These are phyloP conservation scores for Formica selysi DNA, from an alignment of 1,140 invertebrate genomes.

Conservation along the genomic window DNA sequence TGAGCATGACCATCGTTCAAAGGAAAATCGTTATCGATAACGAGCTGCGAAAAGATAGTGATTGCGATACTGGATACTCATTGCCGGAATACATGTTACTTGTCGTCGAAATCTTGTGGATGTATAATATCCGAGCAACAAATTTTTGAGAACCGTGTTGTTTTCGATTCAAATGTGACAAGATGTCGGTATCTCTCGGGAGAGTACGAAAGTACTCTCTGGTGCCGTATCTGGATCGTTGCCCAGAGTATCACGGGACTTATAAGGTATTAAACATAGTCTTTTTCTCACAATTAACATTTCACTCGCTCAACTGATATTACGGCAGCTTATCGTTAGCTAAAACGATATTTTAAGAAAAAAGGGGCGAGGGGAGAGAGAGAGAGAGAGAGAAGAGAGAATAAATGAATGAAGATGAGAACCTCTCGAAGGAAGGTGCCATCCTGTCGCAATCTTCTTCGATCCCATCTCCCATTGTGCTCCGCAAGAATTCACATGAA, in stretches of 20 bases:
- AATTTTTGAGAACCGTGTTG: not conserved
- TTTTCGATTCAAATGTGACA: not conserved
- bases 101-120: constrained; percentile 47
- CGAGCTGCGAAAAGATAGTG: constrained; percentile 12
- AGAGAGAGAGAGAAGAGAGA: not conserved
- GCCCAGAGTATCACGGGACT: constrained; percentile 75
- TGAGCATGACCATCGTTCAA: constrained; percentile 9
- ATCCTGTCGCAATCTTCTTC: constrained; percentile 56
- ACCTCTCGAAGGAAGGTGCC: constrained; percentile 41
- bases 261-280: constrained; percentile 74
- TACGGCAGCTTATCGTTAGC: not conserved
- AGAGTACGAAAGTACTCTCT: constrained; percentile 78
- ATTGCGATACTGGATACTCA: not conserved
- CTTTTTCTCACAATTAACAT: not conserved
- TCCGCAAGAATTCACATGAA: constrained; percentile 40
- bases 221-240: constrained; percentile 77
- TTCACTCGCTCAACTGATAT: not conserved
- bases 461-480: constrained; percentile 41
- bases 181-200: constrained; percentile 64
- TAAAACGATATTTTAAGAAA: not conserved
- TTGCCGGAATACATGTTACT: constrained; percentile 35
- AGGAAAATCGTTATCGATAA: constrained; percentile 30
- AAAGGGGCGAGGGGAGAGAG: not conserved
- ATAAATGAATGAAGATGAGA: constrained; percentile 29
- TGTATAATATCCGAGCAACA: not conserved